Evolutionary conservation across 2,797 vertebrate species (phyloP), one percentile per base, ranked within the genome.

Genomic region (Labeo calbasu): DNA sequence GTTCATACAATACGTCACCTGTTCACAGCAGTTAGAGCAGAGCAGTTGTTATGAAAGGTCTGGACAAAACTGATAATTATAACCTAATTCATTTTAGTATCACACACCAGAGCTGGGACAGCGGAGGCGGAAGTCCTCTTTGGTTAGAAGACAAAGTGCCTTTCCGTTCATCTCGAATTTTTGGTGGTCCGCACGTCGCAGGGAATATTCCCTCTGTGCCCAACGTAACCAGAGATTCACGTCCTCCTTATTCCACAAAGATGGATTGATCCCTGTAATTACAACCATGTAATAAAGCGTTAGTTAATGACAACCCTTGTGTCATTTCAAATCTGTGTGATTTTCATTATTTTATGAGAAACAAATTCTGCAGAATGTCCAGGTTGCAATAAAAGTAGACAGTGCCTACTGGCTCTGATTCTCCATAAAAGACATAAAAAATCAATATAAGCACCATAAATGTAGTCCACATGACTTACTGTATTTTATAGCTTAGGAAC

Each of bases 1-100:
- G 94, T 92, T 99, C 97, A 84, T 97, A 98, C 6, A 99, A 91
- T 82, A 99, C 97, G 40, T 98, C 97, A 14, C 97, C 97, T 99
- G 83, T 25, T 83, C n/a, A 83, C 19, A 63, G 65, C 82, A 86
- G 8, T 17, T 53, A 55, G 28, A 17, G 23, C 28, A 68, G 43
- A 46, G 43, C 36, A 11, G 14, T 83, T 82, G 46, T 68, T 19
- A 68, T 46, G 5, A 57, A 28, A n/a, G 15, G 2, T 43, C 9
- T 32, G 13, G 17, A 57, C 32, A 68, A 21, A 77, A 46, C 21
- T 12, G 28, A 32, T 65, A 36, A n/a, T 8, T 53, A 11, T 8
- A 55, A 82, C 28, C 32, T 36, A 11, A 63, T 61, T 70, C 2
- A 21, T 43, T 36, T 59, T 3, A 71, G 5, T 46, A 10, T 61